A percentile compares a stretch with the other conserved stretches of the same genome.
These are phyloP conservation scores for Nymphalis polychloros DNA, from an alignment of 2,888 invertebrate genomes.

Conservation along the genomic window DNA sequence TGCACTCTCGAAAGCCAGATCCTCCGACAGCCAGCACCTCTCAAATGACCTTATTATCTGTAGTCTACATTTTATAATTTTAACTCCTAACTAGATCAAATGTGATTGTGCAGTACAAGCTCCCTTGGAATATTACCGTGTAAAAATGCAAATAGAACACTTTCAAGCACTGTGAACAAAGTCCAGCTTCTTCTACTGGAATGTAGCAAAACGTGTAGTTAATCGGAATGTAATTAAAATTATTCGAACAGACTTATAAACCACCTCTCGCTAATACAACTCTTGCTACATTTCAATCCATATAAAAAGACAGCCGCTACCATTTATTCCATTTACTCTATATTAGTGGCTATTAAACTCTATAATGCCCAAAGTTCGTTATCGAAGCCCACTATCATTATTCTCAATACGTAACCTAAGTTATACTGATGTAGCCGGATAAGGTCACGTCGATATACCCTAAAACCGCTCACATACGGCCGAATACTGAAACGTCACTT, in stretches of 20 bases:
- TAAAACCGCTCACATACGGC: constrained; percentile 63
- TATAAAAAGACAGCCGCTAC: constrained; percentile 65
- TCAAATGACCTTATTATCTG: constrained; percentile 55
- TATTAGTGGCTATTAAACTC: constrained; percentile 56
- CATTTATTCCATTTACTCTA: constrained; percentile 58
- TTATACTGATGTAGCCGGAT: constrained; percentile 70
- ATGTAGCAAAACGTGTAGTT: constrained; percentile 29
- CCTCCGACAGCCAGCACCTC: constrained; percentile 50
- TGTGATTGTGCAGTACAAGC: constrained; percentile 76
- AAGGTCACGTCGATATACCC: constrained; percentile 64
- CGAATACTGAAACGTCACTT: too few species aligned
- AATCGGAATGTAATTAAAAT: constrained; percentile 35
- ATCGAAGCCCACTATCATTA: constrained; percentile 59
- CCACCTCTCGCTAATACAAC: constrained; percentile 46
- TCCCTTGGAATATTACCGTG: constrained; percentile 34
- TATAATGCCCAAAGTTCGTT: constrained; percentile 53
- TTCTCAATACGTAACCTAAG: constrained; percentile 61
- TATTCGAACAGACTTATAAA: constrained; percentile 18
- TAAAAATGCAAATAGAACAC: constrained; percentile 36
- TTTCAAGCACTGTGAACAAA: constrained; percentile 27
- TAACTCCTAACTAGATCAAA: constrained; percentile 75
- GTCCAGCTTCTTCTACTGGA: constrained; percentile 24
- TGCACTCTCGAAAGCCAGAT: constrained; percentile 13
- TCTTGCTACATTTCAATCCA: constrained; percentile 61
- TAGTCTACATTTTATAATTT: constrained; percentile 74